Evolutionary conservation across 2,113 vertebrate genomes (phyloP), one percentile per base, ranked within the genome.

Genomic region (Odocoileus hemionus): DNA sequence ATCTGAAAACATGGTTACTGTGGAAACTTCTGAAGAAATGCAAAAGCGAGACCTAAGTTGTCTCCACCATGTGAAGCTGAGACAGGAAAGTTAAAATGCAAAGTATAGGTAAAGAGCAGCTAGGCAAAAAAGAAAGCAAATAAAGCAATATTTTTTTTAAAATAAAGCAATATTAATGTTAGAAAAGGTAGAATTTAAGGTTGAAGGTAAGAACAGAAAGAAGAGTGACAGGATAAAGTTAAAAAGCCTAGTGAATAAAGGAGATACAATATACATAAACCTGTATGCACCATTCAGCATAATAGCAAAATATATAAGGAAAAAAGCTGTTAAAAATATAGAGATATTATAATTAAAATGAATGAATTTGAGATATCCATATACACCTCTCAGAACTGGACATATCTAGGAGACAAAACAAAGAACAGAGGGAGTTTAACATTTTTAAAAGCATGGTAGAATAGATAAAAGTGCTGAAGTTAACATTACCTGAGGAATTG

Each of bases 251-350:
- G 23, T 23, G 79, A 67, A n/a, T 14, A 55, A 74, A 93, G 15
- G 43, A 96, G 23, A 25, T 45, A 80, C 15, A 67, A 50, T 50
- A 87, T 14, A 17, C 8, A 25, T 26, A 97, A 91, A 94, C 82
- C 12, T 86, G 19, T 82, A 93, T 84, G 76, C 11, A 80, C 28
- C 47, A 91, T 17, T 52, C 36, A 97, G 88, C 23, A 36, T 36
- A 86, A 94, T 28, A 70, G 23, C 50, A 67, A 96, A 96, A 83
- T 25, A 79, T 3, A 88, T 55, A 98, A 95, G 90, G 92, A 57
- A 90, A 52, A 96, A 78, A 74, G 6, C 30, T 33, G 47, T 76
- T 93, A 61, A 93, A 87, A 2, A 26, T 60, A 58, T 1, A 83
- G 80, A 58, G 26, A 80, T 28, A 79, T 89, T 85, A 80, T 85